Base-by-base conservation (phyloP, 2,113 vertebrate species). In the Ovis canadensis region DNA sequence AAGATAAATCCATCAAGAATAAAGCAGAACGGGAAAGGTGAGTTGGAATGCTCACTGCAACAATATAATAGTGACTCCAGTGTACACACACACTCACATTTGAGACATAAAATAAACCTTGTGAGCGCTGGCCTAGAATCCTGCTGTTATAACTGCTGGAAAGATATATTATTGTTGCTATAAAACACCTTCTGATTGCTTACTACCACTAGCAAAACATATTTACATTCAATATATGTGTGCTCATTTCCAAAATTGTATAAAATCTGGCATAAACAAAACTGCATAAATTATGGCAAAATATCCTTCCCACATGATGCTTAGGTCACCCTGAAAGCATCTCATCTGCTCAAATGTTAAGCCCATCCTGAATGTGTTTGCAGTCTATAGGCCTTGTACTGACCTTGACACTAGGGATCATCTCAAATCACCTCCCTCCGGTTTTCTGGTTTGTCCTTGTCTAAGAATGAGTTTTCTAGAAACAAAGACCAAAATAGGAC, bases 1-100 rank as follows among this genome's bases (percentile, higher is more conserved):
- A 99, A 98, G 99, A 99, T 98, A 99, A 99, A 98, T 99, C 99
- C 95, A 99, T 99, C 98, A 99, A 99, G 99, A 99, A 99, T 98
- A 99, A 99, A 98, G 99, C 99, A 7, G 99, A 99, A 97, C 98
- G 99, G 94, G 99, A 99, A 98, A 99, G 99, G 99, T 99, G 98
- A 98, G 99, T 96, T 29, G 60, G 43, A 9, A 36, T 1, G 13
- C 7, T 36, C 3, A 85, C 77, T 19, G 17, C 9, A 9, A 83
- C 19, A 77, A 33, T 6, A 14, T 85, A 23, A 87, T 52, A 55
- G 17, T 92, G 29, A 31, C 31, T 85, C 64, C 23, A 52, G 6
- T 50, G 33, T 52, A 0, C 80, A 2, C 33, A 87, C 14, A 8
- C 7, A 0, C 1, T 83, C 91, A 59, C 40, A 36, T 78, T 3